Percentiles rank a stretch among this genome's conserved stretches.
Evolutionary conservation across 2,888 invertebrate species (phyloP).

Genomic region (Himalopsyche tibetana): DNA sequence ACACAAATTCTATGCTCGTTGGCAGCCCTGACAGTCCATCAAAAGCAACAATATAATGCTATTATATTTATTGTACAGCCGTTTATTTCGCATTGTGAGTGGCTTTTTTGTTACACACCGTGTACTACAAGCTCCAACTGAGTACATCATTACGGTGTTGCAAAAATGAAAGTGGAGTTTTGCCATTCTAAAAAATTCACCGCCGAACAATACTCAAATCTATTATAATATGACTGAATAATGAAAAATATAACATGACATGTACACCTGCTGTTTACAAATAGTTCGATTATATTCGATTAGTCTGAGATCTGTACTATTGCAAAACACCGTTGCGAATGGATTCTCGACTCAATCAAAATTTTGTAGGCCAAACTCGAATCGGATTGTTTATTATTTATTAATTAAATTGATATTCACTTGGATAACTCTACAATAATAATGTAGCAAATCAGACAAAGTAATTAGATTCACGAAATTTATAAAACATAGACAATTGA

Average conservation of each 20-base stretch:
- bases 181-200: conserved; percentile 12
- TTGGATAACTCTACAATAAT: no score
- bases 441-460: no score
- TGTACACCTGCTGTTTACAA: not conserved
- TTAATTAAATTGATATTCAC: no score
- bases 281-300: not conserved
- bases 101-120: conserved; percentile 17
- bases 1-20: not conserved
- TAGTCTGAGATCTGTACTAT: not conserved
- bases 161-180: conserved; percentile 11
- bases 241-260: not conserved
- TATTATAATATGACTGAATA: not conserved
- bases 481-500: no score
- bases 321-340: not conserved
- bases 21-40: not conserved
- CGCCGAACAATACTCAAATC: conserved; percentile 12
- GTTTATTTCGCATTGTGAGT: not conserved
- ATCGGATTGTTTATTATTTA: no score
- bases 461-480: no score
- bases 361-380: no score
- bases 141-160: conserved; percentile 9
- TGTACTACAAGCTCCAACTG: not conserved
- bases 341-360: no score
- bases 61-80: not conserved
- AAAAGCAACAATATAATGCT: not conserved